Evolutionary conservation across 2,888 invertebrate species (phyloP).

Genomic region (Diachrysia chrysitis): DNA sequence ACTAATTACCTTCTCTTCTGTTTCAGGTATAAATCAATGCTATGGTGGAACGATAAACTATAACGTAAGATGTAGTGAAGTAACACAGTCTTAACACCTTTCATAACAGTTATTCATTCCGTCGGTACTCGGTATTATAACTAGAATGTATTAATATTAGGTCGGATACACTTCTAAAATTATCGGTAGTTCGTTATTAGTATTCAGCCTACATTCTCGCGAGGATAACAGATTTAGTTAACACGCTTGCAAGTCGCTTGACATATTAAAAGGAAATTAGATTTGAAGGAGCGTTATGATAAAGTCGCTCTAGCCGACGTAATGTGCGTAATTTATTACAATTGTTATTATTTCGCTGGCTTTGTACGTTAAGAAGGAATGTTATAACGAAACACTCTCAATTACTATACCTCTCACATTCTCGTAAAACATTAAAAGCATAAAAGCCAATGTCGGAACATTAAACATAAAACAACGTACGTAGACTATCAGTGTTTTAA

Average conservation of each 20-base stretch:
- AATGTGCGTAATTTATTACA: slow-evolving; percentile 46
- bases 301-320: slow-evolving; percentile 34
- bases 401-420: slow-evolving; percentile 33
- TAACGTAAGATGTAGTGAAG: slow-evolving; percentile 31
- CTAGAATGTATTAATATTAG: slow-evolving; percentile 24
- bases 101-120: slow-evolving; percentile 12
- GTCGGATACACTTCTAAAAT: slow-evolving; percentile 33
- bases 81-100: slow-evolving; percentile 6
- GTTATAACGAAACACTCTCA: slow-evolving; percentile 24
- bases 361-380: slow-evolving; percentile 28
- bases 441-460: slow-evolving; percentile 41
- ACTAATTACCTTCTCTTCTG: slow-evolving; percentile 16
- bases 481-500: slow-evolving; percentile 33
- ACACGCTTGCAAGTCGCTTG: slow-evolving; percentile 45
- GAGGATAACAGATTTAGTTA: slow-evolving; percentile 57
- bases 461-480: slow-evolving; percentile 26
- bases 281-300: slow-evolving; percentile 50
- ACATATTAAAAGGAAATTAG: slow-evolving; percentile 66
- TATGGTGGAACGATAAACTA: background rate
- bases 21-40: slow-evolving; percentile 41
- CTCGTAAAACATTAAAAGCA: slow-evolving; percentile 26
- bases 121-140: slow-evolving; percentile 10
- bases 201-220: slow-evolving; percentile 51
- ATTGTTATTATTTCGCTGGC: slow-evolving; percentile 42
- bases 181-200: slow-evolving; percentile 43